Conservation (phyloP, 2,797 vertebrate genomes). For the Perdix hodgsoniae region DNA sequence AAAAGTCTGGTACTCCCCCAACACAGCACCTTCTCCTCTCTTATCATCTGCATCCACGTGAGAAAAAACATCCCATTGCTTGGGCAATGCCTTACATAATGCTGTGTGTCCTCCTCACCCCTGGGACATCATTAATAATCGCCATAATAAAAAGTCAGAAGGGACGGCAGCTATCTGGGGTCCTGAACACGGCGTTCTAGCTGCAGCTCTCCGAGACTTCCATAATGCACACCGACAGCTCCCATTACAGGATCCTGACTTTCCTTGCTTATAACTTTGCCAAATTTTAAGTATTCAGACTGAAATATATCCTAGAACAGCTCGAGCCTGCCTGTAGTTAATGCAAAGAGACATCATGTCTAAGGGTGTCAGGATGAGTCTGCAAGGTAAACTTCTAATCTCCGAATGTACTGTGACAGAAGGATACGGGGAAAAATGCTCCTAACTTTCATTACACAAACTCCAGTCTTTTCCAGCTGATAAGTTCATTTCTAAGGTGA, state of each 20-base stretch:
- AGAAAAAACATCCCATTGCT: neutral
- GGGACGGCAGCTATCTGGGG: neutral
- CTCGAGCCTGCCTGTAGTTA: neutral
- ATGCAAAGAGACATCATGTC: slow-evolving; percentile 49
- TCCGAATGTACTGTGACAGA: slow-evolving; percentile 22
- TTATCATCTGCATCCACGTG: neutral
- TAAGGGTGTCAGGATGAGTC: slow-evolving; percentile 15
- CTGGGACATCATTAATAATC: neutral
- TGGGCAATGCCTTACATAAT: neutral
- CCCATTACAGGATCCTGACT: neutral
- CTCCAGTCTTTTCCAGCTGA: slow-evolving; percentile 20
- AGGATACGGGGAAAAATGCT: neutral
- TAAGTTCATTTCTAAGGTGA: slow-evolving; percentile 48
- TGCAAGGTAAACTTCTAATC: slow-evolving; percentile 19
- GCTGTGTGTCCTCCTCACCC: neutral
- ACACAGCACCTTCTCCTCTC: neutral
- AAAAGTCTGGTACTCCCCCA: neutral
- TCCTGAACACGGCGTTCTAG: fast-evolving
- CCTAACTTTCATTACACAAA: slow-evolving; percentile 12
- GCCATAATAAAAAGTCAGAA: neutral
- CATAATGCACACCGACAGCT: neutral
- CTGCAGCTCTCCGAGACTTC: neutral
- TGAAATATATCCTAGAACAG: neutral
- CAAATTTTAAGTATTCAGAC: neutral
- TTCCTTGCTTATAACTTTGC: neutral